Evolutionary conservation across 2,113 vertebrate species (phyloP), one percentile per base, ranked within the genome.

Genomic region (Sardina pilchardus): DNA sequence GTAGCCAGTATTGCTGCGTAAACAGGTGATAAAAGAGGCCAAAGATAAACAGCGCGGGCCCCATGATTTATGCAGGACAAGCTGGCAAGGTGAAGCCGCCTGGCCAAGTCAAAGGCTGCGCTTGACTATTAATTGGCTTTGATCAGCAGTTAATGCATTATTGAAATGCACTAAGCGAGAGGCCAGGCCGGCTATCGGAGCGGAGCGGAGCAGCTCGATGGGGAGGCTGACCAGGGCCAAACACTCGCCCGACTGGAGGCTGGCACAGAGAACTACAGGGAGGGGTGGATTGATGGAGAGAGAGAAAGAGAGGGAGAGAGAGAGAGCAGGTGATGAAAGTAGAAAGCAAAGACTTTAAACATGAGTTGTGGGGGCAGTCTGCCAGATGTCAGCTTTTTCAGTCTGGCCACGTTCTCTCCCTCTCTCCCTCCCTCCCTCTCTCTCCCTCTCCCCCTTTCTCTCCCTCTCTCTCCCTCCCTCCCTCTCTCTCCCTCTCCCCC

Each of bases 81-180:
- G 83, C 91, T 89, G 81, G 48, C 86, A 89, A 91, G 91, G 91
- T 93, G 90, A 91, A 92, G 88, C 92, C 89, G 89, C 82, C 86
- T 71, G 83, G 59, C 56, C 67, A 86, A 92, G 90, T 92, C 88
- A 92, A 93, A 91, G 88, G 86, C 91, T 88, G 63, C 82, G 86
- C 80, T 71, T 92, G 89, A 88, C 87, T 92, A 92, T 93, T 94
- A 95, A 94, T 95, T 91, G 91, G 83, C 87, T 92, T 89, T 91
- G 91, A 94, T 93, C 88, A 82, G 89, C 85, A 84, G 88, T 91
- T 92, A 88, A 91, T 93, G 90, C 89, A 94, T 94, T 91, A 93
- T 94, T 94, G 82, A 95, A 90, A 91, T 88, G 82, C 82, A 86
- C 82, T 89, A 89, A 92, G 88, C 12, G 85, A 86, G 83, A 67